Evolutionary conservation across 1,140 invertebrate species (phyloP), one percentile per base, ranked within the genome.

Genomic region (Achatina immaculata): DNA sequence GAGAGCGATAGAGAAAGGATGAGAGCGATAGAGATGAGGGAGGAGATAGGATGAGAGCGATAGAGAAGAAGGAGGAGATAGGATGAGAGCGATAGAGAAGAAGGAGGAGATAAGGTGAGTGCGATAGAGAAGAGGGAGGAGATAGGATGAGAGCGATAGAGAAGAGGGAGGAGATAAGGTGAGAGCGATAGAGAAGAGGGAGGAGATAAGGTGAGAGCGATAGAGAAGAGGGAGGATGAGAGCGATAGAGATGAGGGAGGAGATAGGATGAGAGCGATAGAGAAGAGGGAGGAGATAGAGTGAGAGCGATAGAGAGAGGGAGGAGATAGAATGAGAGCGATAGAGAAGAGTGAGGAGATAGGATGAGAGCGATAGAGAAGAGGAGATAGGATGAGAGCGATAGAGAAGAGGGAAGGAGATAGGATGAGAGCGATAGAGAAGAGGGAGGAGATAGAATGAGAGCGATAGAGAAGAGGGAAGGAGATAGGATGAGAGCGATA

Each of bases 101-200:
- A 34, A 38, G n/a, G 38, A 9, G 36, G 28, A 24, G 38, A 36
- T 9, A 11, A 3, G 21, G 7, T 9, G 68, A 36, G 38, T 9
- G 9, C 7, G 34, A n/a, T 3, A 42, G 68, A 9, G 34, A 36
- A 14, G 11, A 11, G 34, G 34, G n/a, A 71, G 38, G 9, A 16
- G 3, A 24, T 6, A 28, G 34, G 7, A 65, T 7, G 24, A 24
- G 34, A 28, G 34, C 7, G 34, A 42, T 6, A 42, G 36, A 42
- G 69, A 72, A 38, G 19, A 38, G 43, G 69, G 43, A 38, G 43
- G 69, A 72, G 69, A 72, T 36, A 42, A 38, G 43, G 69, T 42
- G 69, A 72, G 69, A 72, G 36, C 40, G 69, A 72, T 36, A 72
- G 14, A 69, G 14, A 36, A n/a, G n/a, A n/a, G n/a, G 68, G 36